Conservation (phyloP, 1,140 invertebrate species). For the Pseudobourletiella spinata region DNA sequence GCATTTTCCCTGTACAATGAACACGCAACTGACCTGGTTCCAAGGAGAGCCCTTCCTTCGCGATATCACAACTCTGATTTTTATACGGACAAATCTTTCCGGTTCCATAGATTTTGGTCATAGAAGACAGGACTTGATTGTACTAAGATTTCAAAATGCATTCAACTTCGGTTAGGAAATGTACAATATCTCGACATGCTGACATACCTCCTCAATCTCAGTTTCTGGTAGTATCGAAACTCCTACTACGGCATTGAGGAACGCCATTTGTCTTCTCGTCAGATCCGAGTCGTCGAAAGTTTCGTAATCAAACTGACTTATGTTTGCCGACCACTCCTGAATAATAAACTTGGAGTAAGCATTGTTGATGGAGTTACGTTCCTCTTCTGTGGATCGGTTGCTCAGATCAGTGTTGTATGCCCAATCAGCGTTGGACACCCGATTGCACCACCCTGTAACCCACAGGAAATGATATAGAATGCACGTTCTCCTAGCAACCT, state of each 20-base stretch:
- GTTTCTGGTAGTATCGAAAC: slow-evolving; percentile 71
- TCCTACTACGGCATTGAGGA: slow-evolving; percentile 71
- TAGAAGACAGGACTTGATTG: slow-evolving; percentile 73
- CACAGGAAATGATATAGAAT: neutral
- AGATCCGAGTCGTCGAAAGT: slow-evolving; percentile 55
- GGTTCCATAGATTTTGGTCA: slow-evolving; percentile 75
- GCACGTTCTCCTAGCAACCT: no score
- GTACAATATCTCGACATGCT: neutral
- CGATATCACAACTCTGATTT: slow-evolving; percentile 39
- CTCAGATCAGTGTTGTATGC: slow-evolving; percentile 30
- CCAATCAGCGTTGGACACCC: slow-evolving; percentile 21
- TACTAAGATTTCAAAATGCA: slow-evolving; percentile 49
- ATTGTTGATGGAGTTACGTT: slow-evolving; percentile 53
- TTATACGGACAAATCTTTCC: slow-evolving; percentile 60
- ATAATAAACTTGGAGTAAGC: slow-evolving; percentile 70
- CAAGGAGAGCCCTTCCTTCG: slow-evolving; percentile 37
- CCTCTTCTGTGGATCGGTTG: slow-evolving; percentile 12
- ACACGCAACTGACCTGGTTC: slow-evolving; percentile 38
- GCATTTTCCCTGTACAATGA: neutral
- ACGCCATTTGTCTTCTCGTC: slow-evolving; percentile 62
- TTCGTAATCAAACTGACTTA: slow-evolving; percentile 54
- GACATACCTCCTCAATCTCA: slow-evolving; percentile 72
- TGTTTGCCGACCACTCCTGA: slow-evolving; percentile 56
- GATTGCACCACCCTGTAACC: neutral
- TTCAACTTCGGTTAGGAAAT: neutral